Evolutionary conservation across 2,113 vertebrate genomes (phyloP).

Genomic region (Gnathonemus echidnorhynchus): DNA sequence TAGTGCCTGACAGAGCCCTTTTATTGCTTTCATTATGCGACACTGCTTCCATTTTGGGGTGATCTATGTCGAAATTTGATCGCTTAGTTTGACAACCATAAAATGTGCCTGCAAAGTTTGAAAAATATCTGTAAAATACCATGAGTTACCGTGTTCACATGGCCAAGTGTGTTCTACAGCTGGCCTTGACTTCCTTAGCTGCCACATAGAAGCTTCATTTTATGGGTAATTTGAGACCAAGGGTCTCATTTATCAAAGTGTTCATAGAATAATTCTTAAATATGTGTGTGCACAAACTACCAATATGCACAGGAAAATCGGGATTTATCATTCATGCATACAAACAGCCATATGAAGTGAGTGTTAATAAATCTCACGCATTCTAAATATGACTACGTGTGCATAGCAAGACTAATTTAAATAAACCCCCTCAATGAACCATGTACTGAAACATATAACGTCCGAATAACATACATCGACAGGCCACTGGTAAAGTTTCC

Average conservation of each 20-base stretch:
- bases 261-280: too few relatives aligned
- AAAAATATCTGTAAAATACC: background rate
- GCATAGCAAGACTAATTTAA: background rate
- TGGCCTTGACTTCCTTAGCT: too few relatives aligned
- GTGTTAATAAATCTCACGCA: background rate
- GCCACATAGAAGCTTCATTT: too few relatives aligned
- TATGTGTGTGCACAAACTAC: too few relatives aligned
- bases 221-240: too few relatives aligned
- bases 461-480: background rate
- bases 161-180: too few relatives aligned
- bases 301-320: too few relatives aligned
- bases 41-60: background rate
- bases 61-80: background rate
- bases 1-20: background rate
- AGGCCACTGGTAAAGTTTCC: background rate
- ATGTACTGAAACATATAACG: background rate
- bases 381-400: background rate
- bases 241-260: too few relatives aligned
- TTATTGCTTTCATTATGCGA: background rate
- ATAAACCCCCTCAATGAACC: background rate
- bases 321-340: too few relatives aligned
- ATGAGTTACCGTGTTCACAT: too few relatives aligned
- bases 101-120: background rate
- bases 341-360: too few relatives aligned
- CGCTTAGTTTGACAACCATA: background rate